Conservation (phyloP, 2,113 vertebrate genomes). For the Bubo bubo region DNA sequence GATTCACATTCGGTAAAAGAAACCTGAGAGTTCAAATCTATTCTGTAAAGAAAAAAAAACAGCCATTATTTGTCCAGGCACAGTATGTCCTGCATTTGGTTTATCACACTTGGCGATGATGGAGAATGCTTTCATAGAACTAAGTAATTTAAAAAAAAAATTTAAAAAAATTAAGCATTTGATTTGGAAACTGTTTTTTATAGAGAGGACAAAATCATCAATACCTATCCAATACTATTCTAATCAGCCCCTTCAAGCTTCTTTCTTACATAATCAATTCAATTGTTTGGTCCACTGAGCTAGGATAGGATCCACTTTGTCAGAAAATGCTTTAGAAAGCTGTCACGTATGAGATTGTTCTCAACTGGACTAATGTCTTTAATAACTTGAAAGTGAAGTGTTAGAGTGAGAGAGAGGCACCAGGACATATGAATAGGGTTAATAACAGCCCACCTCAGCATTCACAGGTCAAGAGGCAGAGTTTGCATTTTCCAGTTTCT, state of each 20-base stretch:
- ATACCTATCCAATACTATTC: neutral
- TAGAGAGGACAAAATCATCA: neutral
- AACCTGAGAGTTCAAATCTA: neutral
- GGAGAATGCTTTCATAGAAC: neutral
- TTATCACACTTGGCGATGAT: neutral
- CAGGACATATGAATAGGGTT: neutral
- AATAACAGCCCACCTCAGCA: neutral
- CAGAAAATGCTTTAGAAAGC: neutral
- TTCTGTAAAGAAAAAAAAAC: neutral
- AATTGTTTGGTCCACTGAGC: neutral
- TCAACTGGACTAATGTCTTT: neutral
- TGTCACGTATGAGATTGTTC: accelerated
- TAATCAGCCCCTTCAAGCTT: neutral
- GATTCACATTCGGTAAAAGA: neutral
- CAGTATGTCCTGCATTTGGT: neutral
- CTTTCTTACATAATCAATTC: neutral
- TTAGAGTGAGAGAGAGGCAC: neutral
- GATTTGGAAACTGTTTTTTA: neutral
- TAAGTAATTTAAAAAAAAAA: neutral
- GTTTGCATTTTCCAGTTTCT: neutral
- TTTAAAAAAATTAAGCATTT: neutral
- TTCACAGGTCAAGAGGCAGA: neutral
- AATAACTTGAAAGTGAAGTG: neutral
- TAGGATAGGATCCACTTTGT: neutral
- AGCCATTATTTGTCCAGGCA: neutral